Conservation (phyloP, 2,113 vertebrate species). For the Panthera tigris region DNA sequence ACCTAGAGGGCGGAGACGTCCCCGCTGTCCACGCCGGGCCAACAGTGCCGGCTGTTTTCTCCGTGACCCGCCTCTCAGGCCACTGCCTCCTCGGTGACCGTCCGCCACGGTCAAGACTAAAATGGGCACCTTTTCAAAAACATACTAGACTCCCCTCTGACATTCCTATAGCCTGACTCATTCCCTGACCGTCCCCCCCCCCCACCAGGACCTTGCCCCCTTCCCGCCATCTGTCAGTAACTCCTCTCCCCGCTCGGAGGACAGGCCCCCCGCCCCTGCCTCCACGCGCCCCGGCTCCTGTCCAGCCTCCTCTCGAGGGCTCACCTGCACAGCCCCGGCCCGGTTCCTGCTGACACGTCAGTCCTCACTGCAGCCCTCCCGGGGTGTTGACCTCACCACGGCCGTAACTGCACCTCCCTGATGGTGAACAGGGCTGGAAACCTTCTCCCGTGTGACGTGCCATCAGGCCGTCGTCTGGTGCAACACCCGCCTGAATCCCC, state of each 20-base stretch:
- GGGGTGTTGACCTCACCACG: fast-evolving
- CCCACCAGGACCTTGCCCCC: not conserved
- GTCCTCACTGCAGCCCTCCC: fast-evolving
- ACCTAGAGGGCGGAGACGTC: not conserved
- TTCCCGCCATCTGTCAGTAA: not conserved
- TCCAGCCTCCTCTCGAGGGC: not conserved
- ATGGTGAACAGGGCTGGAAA: fast-evolving
- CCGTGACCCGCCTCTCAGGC: not conserved
- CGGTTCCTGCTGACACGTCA: not conserved
- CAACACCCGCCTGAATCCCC: no score
- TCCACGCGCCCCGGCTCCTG: fast-evolving
- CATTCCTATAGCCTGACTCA: not conserved
- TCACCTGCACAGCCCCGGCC: not conserved
- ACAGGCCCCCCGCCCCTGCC: not conserved
- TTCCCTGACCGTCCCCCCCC: not conserved
- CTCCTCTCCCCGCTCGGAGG: not conserved
- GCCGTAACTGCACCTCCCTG: not conserved
- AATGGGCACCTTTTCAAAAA: not conserved
- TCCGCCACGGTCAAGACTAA: not conserved
- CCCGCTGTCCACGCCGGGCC: not conserved
- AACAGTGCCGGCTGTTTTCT: not conserved
- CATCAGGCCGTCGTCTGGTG: not conserved
- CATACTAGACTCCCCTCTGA: not conserved
- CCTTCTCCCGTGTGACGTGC: not conserved
- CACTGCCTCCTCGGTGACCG: not conserved